Base-by-base conservation (phyloP, 2,113 vertebrate species). In the Periophthalmodon schlosseri region DNA sequence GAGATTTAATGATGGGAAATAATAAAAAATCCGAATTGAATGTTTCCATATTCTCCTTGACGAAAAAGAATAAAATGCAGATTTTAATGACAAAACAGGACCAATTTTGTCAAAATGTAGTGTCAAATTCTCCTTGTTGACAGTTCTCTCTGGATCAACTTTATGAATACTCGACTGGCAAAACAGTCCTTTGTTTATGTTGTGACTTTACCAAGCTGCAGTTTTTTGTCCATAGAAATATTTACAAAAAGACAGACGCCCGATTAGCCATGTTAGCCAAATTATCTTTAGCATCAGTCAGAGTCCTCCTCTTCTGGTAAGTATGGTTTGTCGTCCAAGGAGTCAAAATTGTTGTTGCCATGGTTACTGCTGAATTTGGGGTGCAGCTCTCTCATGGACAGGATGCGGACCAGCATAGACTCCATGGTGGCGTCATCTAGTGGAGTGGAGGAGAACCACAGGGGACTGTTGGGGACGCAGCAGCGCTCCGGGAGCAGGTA, bases 401-500 rank as follows among this genome's bases (percentile, higher is more conserved):
- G 96, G 87, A 98, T 98, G 63, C 97, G 93, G 7, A 92, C 96
- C 80, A 99, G 93, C 97, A 99, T 99, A 93, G 94, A 95, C 87
- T 97, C 96, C 95, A 98, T 93, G 82, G 95, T 97, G 79, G 83
- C 88, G 23, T 96, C 95, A 16, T 96, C 97, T 89, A 99, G 95
- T 3, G 96, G 91, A 54, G 94, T 90, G 16, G 95, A 95, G 85
- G 97, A 98, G 86, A 97, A 99, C 98, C 98, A 99, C 87, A 98
- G 93, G 15, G 98, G 98, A 87, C 97, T 98, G 79, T 97, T 98
- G 75, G 98, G 97, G 23, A 98, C 96, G 75, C 98, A 99, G 83
- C 95, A 95, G 77, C 97, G 96, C 89, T 99, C 97, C 0, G 98
- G 98, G 33, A 96, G 96, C 82, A 99, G 96, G 93, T 98, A 99